phyloP scores from a whole-genome alignment of 2,113 vertebrate genomes.

The Mustela nigripes region DNA sequence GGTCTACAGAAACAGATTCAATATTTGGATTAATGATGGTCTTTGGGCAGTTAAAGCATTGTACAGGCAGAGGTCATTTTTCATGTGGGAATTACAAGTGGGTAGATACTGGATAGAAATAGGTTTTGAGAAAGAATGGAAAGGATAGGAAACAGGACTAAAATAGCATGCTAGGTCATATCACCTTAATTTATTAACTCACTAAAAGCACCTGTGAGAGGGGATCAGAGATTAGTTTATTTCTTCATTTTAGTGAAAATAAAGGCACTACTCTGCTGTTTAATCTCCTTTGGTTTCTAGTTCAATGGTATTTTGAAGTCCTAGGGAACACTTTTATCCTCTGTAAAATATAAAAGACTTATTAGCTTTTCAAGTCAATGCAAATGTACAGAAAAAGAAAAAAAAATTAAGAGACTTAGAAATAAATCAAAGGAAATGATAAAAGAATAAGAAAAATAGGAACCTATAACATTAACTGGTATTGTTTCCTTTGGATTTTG shows the following conservation, averaged over 20 bases:
- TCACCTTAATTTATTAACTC: background rate
- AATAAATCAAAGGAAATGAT: background rate
- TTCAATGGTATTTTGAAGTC: background rate
- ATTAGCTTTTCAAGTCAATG: background rate
- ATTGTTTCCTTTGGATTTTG: constrained; percentile 7
- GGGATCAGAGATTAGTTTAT: background rate
- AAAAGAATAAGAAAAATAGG: background rate
- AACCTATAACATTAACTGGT: background rate
- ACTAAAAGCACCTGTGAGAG: background rate
- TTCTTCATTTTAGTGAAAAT: background rate
- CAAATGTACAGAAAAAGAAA: background rate
- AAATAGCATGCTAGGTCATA: background rate
- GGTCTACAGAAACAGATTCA: background rate
- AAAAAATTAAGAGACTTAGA: background rate
- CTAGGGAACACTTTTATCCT: background rate
- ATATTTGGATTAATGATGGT: background rate
- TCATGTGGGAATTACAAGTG: background rate
- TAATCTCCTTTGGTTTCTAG: background rate
- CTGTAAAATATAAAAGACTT: background rate
- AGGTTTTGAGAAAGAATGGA: background rate
- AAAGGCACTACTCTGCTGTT: background rate
- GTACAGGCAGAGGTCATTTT: background rate
- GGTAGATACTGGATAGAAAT: background rate
- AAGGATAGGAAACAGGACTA: background rate
- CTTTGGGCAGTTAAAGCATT: background rate